Evolutionary conservation across 92 coral and sea anemone species (phyloP).

Genomic region (Plumapathes pennacea): DNA sequence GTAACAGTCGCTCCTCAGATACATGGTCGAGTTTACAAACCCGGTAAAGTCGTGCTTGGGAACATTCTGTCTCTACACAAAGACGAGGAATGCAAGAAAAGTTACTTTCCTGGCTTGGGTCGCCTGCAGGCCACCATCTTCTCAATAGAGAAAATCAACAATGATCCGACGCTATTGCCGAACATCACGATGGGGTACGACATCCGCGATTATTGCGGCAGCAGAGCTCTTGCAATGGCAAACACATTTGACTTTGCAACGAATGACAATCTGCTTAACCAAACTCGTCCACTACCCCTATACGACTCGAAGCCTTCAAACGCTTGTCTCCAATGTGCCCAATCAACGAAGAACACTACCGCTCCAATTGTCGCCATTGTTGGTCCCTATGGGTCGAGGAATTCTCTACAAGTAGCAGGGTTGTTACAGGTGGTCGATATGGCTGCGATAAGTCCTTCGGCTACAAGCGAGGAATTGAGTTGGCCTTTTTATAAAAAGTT

Average conservation of each 20-base stretch:
- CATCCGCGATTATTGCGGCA: conserved; percentile 72
- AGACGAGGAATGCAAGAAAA: conserved; percentile 29
- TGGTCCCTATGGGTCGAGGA: conserved; percentile 60
- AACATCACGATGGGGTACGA: conserved; percentile 74
- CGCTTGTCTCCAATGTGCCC: conserved; percentile 24
- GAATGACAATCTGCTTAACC: conserved; percentile 32
- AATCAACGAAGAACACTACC: background rate
- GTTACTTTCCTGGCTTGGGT: conserved; percentile 54
- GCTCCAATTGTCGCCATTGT: conserved; percentile 37
- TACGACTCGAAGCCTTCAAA: conserved; percentile 2
- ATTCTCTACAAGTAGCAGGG: conserved; percentile 49
- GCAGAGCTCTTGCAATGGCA: conserved; percentile 64
- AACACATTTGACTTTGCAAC: conserved; percentile 57
- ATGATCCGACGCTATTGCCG: conserved; percentile 50
- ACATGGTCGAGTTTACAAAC: conserved; percentile 52
- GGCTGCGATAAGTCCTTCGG: conserved; percentile 46
- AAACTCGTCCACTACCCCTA: background rate
- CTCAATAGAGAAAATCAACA: conserved; percentile 68
- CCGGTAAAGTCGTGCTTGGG: conserved; percentile 66
- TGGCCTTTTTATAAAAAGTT: conserved; percentile 32
- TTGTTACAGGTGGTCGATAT: conserved; percentile 53
- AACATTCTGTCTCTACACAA: conserved; percentile 57
- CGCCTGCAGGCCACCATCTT: conserved; percentile 64
- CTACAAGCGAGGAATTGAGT: conserved; percentile 57
- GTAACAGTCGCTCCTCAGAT: no score